Conservation (phyloP, 2,113 vertebrate species). For the Varanus komodoensis region DNA sequence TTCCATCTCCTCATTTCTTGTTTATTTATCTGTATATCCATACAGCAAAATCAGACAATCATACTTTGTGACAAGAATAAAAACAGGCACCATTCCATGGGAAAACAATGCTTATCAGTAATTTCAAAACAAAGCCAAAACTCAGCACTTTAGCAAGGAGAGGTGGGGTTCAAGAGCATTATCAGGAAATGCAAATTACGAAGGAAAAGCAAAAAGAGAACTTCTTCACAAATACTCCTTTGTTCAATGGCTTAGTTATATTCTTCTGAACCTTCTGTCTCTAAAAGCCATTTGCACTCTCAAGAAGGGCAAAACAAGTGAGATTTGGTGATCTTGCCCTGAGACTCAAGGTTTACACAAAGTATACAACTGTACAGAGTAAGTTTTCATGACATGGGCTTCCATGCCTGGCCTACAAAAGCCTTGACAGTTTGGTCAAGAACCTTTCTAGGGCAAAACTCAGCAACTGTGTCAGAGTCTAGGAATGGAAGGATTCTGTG, state of each 20-base stretch:
- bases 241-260: background rate
- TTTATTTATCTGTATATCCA: background rate
- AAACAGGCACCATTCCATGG: background rate
- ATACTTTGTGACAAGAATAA: background rate
- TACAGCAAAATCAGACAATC: background rate
- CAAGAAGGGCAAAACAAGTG: background rate
- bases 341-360: slow-evolving; percentile 17
- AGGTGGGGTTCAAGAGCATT: background rate
- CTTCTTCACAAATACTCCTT: background rate
- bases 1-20: background rate
- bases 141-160: background rate
- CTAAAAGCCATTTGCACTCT: background rate
- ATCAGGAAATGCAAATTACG: background rate
- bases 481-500: no score
- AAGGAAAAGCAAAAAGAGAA: background rate
- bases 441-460: slow-evolving; percentile 18
- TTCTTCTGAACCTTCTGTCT: background rate
- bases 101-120: background rate
- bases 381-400: background rate
- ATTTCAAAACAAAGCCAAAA: background rate
- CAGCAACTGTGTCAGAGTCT: background rate
- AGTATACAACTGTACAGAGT: background rate
- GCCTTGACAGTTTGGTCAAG: slow-evolving; percentile 12
- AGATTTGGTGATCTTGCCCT: background rate
- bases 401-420: slow-evolving; percentile 14